Evolutionary conservation across 2,797 vertebrate genomes (phyloP), one percentile per base, ranked within the genome.

Genomic region (Holocentrus rufus): DNA sequence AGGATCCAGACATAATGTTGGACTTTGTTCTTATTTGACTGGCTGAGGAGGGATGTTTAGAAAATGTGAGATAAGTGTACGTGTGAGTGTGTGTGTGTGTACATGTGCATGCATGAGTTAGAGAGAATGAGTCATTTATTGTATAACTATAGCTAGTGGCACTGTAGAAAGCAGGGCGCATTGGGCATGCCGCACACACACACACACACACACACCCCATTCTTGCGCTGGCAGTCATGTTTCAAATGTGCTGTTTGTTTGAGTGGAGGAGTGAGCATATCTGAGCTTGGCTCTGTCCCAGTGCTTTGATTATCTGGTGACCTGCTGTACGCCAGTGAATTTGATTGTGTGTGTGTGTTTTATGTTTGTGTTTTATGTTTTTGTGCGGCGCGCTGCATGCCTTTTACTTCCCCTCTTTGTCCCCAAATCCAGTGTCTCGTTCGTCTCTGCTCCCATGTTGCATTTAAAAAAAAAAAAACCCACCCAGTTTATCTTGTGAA

Each of bases 21-120:
- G 83, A 91, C 88, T 92, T 90, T 87, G 90, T 34, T 73, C 86
- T 7, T 18, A 56, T 47, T 6, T 64, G 23, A 44, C 17, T 53
- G 72, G 34, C 60, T n/a, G n/a, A n/a, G 42, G 69, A 30, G 54
- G 7, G 78, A 66, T 71, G 60, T 69, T 57, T 34, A 73, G 34
- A 80, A 25, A 31, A 57, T 56, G 34, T 74, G 67, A 76, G 54
- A 39, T 44, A 58, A 36, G 62, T 79, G 66, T 64, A 67, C 74
- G 65, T 58, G 5, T 59, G 17, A 4, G 25, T 69, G 52, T 25
- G 22, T 27, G 53, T 27, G 53, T 27, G 23, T 34, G 30, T 58
- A 17, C 20, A 17, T 42, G 36, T 58, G 76, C 39, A 61, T 22
- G 84, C 60, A 49, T 25, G 5, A 54, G 5, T 25, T 6, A 30